These are phyloP conservation scores for Sciurus carolinensis DNA, from an alignment of 2,797 vertebrate species.

Conservation along the genomic window DNA sequence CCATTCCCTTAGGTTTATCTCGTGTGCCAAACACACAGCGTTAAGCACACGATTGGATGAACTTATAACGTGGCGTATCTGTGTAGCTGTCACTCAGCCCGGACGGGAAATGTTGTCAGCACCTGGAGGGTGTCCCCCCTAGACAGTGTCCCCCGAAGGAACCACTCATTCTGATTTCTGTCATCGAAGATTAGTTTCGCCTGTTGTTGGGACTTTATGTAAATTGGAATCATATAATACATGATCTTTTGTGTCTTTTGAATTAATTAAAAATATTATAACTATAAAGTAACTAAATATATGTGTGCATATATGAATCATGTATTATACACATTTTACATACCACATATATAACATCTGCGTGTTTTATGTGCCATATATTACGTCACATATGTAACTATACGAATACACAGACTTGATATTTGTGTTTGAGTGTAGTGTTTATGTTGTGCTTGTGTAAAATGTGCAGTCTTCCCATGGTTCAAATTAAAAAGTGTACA, in stretches of 20 bases:
- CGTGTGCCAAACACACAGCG: not conserved
- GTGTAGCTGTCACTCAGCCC: not conserved
- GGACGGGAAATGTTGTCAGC: not conserved
- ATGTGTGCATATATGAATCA: not conserved
- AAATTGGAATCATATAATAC: not conserved
- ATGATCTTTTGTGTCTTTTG: conserved; percentile 21
- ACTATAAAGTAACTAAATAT: not conserved
- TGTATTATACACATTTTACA: not conserved
- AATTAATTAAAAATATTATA: not conserved
- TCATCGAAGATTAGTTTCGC: not conserved
- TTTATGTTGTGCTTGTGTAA: not conserved
- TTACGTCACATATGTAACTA: too few relatives aligned
- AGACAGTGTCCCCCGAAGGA: not conserved
- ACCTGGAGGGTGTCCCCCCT: not conserved
- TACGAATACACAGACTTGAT: too few relatives aligned
- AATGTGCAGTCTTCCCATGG: not conserved
- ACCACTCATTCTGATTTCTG: not conserved
- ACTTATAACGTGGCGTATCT: not conserved
- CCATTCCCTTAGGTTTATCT: not conserved
- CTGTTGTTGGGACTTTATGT: conserved; percentile 4
- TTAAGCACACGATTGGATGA: not conserved
- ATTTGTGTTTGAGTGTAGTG: not conserved
- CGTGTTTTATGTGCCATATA: not conserved
- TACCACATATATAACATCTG: too few relatives aligned
- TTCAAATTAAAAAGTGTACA: not conserved